Conservation (phyloP, 2,113 vertebrate genomes). For the Aspidoscelis tigris region DNA sequence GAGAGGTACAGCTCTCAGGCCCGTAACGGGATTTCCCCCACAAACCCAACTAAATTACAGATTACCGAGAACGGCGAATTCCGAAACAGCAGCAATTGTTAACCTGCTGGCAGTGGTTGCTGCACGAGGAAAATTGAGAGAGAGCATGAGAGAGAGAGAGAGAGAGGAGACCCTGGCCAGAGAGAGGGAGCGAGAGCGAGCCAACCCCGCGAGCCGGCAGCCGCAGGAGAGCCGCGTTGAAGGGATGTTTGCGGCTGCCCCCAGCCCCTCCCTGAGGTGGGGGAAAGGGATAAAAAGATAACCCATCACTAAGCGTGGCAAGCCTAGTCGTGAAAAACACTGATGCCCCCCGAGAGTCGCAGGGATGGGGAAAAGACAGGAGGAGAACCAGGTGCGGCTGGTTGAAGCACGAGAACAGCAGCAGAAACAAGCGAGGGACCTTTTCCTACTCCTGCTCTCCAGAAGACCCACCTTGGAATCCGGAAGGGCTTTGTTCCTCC, state of each 20-base stretch:
- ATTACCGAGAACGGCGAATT: conserved; percentile 99
- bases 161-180: conserved; percentile 54
- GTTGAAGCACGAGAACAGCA: conserved; percentile 58
- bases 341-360: conserved; percentile 51
- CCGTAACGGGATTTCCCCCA: conserved; percentile 98
- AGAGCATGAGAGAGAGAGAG: conserved; percentile 60
- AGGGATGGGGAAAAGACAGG: conserved; percentile 66
- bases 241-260: conserved; percentile 57
- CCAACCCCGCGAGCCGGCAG: conserved; percentile 31
- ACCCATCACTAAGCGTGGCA: conserved; percentile 59
- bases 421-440: background rate
- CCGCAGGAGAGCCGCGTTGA: conserved; percentile 55
- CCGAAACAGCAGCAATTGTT: conserved; percentile 99
- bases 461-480: conserved; percentile 57
- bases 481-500: background rate
- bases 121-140: conserved; percentile 40
- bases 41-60: conserved; percentile 99
- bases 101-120: conserved; percentile 68
- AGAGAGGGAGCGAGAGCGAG: conserved; percentile 55
- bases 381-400: conserved; percentile 56
- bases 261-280: background rate
- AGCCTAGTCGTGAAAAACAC: conserved; percentile 68
- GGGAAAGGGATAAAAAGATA: no score
- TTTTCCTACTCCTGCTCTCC: conserved; percentile 64
- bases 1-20: conserved; percentile 99